These are phyloP conservation scores for Camelus bactrianus DNA, from an alignment of 2,113 vertebrate species.

Conservation along the genomic window DNA sequence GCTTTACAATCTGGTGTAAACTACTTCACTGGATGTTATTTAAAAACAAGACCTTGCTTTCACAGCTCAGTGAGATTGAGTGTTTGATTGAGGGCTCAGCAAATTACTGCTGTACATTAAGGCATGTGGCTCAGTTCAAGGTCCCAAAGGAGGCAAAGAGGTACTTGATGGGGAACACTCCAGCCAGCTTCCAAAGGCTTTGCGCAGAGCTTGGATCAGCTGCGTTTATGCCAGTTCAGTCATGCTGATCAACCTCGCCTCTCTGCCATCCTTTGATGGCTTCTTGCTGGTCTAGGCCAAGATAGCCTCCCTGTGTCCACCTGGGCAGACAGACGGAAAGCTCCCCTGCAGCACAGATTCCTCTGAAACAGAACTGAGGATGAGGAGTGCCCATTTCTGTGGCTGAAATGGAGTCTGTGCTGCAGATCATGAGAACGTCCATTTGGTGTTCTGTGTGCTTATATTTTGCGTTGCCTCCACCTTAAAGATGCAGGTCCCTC, in stretches of 20 bases:
- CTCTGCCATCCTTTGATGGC: background rate
- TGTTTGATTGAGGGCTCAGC: slow-evolving; percentile 31
- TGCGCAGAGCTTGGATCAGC: background rate
- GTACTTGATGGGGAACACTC: background rate
- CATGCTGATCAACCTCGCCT: background rate
- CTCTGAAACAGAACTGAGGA: background rate
- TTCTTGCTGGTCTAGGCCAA: background rate
- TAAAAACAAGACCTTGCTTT: slow-evolving; percentile 30
- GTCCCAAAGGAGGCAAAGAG: background rate
- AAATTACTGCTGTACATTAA: background rate
- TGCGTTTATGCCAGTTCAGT: background rate
- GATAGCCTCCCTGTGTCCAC: background rate
- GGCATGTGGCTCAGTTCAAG: background rate
- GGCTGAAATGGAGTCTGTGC: background rate
- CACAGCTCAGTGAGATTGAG: slow-evolving; percentile 16
- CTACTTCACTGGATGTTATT: background rate
- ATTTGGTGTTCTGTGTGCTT: background rate
- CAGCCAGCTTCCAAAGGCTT: background rate
- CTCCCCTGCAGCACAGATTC: background rate
- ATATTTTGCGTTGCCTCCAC: background rate
- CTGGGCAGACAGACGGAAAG: background rate
- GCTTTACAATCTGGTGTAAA: slow-evolving; percentile 5
- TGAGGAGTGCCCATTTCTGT: background rate
- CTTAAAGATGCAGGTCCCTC: background rate
- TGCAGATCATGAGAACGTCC: background rate